phyloP scores from a whole-genome alignment of 1,140 invertebrate genomes.

The Dryas iulia region DNA sequence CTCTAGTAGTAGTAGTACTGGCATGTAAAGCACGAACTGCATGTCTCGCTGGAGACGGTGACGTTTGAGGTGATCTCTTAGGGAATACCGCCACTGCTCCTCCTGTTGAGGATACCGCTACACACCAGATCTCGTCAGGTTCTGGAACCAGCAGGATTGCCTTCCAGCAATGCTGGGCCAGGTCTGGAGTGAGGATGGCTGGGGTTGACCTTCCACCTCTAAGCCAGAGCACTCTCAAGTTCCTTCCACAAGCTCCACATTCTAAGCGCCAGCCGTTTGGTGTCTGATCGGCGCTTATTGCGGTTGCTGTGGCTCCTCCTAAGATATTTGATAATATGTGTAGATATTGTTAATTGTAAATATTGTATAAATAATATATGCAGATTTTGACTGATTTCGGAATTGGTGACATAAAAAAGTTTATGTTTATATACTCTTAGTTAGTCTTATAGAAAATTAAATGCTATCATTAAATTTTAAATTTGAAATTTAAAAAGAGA shows the following conservation, averaged over 20 bases:
- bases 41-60: conserved; percentile 54
- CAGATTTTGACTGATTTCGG: no score
- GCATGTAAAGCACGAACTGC: conserved; percentile 50
- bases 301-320: conserved; percentile 62
- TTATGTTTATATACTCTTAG: no score
- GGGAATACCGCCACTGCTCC: conserved; percentile 66
- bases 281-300: conserved; percentile 44
- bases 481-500: no score
- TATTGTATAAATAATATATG: no score
- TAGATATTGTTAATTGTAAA: neutral
- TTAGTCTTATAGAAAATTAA: no score
- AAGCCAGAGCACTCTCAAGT: conserved; percentile 55
- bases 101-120: conserved; percentile 40
- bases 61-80: conserved; percentile 38
- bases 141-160: conserved; percentile 52
- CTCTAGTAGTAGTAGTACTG: neutral
- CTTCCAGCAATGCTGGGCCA: conserved; percentile 60
- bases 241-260: conserved; percentile 63
- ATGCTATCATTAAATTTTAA: no score
- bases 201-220: conserved; percentile 38
- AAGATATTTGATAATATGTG: neutral
- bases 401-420: no score
- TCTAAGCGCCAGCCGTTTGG: conserved; percentile 59
- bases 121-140: conserved; percentile 63
- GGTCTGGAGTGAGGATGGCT: conserved; percentile 45